These are phyloP conservation scores for Sus scrofa DNA, from an alignment of 2,113 vertebrate genomes.

Conservation along the genomic window T2T-Sscrofa CM000819.6:86113501-86114000, in stretches of 20 bases:
- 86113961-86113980: background rate
- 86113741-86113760: background rate
- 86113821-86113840: background rate
- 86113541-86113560: background rate
- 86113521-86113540: slow-evolving; percentile 6
- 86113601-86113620: background rate
- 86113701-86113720: background rate
- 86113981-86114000: background rate
- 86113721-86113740: background rate
- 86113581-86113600: background rate
- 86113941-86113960: background rate
- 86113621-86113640: background rate
- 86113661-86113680: background rate
- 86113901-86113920: background rate
- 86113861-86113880: background rate
- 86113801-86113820: background rate
- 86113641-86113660: background rate
- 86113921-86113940: background rate
- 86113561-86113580: background rate
- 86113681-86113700: background rate
- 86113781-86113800: background rate
- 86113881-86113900: background rate
- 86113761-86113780: background rate
- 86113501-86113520: slow-evolving; percentile 3
- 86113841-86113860: background rate